Base-by-base conservation (phyloP, 2,113 vertebrate genomes). In the Heterotis niloticus region DNA sequence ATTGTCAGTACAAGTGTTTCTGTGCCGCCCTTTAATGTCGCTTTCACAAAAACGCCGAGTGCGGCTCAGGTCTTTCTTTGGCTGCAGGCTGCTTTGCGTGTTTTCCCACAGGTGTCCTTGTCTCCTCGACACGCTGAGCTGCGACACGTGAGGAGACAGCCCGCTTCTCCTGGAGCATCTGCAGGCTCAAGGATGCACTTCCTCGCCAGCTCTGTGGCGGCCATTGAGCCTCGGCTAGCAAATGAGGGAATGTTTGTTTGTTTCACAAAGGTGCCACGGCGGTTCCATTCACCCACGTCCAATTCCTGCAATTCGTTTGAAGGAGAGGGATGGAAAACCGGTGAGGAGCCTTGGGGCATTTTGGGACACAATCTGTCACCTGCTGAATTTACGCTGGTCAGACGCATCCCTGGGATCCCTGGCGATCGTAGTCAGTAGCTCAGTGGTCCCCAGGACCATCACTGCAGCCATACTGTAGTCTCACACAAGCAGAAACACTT, bases 211-310 rank as follows among this genome's bases (percentile, higher is more conserved):
- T 73, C 78, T 84, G 78, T 78, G 34, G 80, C 78, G 78, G 81
- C 79, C 71, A 80, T 76, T 71, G 78, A 79, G 77, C 80, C 68
- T 78, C 84, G 80, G 76, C 76, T 91, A 91, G 92, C 90, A 86
- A 91, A 90, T 69, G 24, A 59, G 77, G 70, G 14, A 79, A 72
- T 12, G 84, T 79, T 84, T 83, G 87, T 86, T 92, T 90, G 90
- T 88, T 92, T 88, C 91, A 84, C 87, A 88, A n/a, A n/a, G n/a
- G n/a, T 44, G 89, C 88, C 78, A 82, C 79, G 72, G 29, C 81
- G 83, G 84, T 88, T 86, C 88, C 87, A 91, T 92, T 89, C 88
- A 86, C 84, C 81, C 80, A 82, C 81, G 79, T 78, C 78, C 77
- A 82, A 84, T 81, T 83, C 84, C 83, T 82, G 86, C 82, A 83